Base-by-base conservation (phyloP, 2,797 vertebrate species). In the Fistularia commersonii region DNA sequence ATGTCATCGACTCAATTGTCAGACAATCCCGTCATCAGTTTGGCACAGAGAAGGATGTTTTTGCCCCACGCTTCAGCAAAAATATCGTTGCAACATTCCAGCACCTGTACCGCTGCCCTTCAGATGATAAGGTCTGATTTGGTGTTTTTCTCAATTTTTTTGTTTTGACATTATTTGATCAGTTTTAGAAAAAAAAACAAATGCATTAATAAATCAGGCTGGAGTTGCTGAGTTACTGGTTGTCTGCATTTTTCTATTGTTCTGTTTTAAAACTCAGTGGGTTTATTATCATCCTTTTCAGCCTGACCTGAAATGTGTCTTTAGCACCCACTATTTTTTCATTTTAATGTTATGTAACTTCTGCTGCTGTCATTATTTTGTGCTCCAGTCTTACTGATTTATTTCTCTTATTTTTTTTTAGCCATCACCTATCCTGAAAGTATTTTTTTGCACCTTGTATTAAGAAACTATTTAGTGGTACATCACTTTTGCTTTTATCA, bases 41-140 rank as follows among this genome's bases (percentile, higher is more conserved):
- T 88, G 97, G 97, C 58, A 95, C 93, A 72, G 97, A 99, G 73
- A 98, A 98, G 76, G 97, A 99, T 66, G 93, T 99, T 8, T 99
- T 99, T 80, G 97, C 96, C 0, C 97, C 97, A 11, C 95, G 97
- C 66, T 99, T 99, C 90, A 98, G 95, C 91, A 99, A 99, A 89
- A 99, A 99, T 81, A 98, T 99, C 80, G 96, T 98, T 57, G 80
- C 80, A 55, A 99, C 97, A 69, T 99, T 99, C 80, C 97, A 99
- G 90, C 95, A 99, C 79, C 92, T 99, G 45, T 99, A 99, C 82
- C 94, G 96, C 76, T 99, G 97, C 79, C 95, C 96, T 45, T 89
- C 93, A 52, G 97, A 99, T 89, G 97, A 99, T 79, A 99, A 99
- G 94, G 97, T 98, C 47, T 48, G 72, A 47, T 70, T 59, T 39